Evolutionary conservation across 2,113 vertebrate species (phyloP).

Genomic region (Sceloporus undulatus): DNA sequence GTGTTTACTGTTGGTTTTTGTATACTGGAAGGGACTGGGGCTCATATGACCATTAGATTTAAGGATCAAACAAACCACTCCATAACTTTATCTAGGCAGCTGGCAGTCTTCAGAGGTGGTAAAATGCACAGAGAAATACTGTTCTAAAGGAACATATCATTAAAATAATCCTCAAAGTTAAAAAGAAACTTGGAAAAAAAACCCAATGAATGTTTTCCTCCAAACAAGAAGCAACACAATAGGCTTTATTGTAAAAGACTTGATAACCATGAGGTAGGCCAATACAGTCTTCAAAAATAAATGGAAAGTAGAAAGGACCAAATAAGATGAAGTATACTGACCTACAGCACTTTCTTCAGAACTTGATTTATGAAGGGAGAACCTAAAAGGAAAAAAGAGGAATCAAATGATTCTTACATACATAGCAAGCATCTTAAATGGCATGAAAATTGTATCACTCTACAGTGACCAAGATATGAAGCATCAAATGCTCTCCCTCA

Average conservation of each 20-base stretch:
- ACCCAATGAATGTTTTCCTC: background rate
- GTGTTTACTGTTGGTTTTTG: background rate
- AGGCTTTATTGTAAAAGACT: conserved; percentile 14
- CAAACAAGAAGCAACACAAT: background rate
- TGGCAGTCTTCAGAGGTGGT: background rate
- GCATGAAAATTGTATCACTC: conserved; percentile 54
- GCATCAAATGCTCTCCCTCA: conserved; percentile 43
- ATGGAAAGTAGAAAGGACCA: conserved; percentile 22
- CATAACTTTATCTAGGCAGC: background rate
- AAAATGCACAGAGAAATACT: background rate
- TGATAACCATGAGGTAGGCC: conserved; percentile 43
- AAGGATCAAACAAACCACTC: background rate
- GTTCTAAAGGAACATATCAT: conserved; percentile 8
- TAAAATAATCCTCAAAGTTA: conserved; percentile 22
- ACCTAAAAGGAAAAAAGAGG: conserved; percentile 78
- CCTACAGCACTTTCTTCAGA: conserved; percentile 94
- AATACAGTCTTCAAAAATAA: background rate
- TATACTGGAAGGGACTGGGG: background rate
- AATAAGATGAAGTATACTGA: conserved; percentile 76
- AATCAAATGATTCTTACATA: conserved; percentile 43
- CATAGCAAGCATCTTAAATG: conserved; percentile 51
- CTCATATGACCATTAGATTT: background rate
- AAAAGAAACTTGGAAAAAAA: background rate
- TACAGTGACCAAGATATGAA: conserved; percentile 63
- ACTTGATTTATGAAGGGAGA: conserved; percentile 93